Conservation (phyloP, 2,113 vertebrate species). For the Psilopsiagon aurifrons region DNA sequence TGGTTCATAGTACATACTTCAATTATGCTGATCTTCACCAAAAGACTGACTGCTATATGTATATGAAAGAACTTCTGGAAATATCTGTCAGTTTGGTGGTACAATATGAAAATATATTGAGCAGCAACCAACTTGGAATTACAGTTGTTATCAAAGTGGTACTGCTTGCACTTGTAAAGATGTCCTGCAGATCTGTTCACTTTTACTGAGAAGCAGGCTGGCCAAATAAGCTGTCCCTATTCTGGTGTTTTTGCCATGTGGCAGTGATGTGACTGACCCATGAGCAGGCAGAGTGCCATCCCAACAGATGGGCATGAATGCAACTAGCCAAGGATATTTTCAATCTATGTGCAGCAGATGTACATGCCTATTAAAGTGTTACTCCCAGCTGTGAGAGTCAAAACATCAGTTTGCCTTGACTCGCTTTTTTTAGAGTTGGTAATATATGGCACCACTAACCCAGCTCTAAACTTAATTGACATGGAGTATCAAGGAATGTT, state of each 20-base stretch:
- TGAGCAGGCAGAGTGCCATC: slow-evolving; percentile 53
- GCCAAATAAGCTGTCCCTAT: neutral
- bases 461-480: neutral
- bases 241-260: slow-evolving; percentile 20
- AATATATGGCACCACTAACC: neutral
- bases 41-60: neutral
- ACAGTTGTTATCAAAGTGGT: neutral
- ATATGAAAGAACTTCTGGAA: neutral
- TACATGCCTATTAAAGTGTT: slow-evolving; percentile 32
- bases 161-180: neutral
- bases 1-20: neutral
- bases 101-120: neutral
- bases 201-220: slow-evolving; percentile 15
- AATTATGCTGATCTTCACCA: neutral
- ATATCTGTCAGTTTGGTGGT: neutral
- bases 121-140: neutral
- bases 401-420: slow-evolving; percentile 53
- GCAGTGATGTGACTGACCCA: slow-evolving; percentile 44
- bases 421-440: slow-evolving; percentile 17
- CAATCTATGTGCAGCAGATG: slow-evolving; percentile 34
- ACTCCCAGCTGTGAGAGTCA: slow-evolving; percentile 34
- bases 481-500: neutral
- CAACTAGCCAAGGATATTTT: neutral
- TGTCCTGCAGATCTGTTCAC: neutral
- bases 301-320: slow-evolving; percentile 54